These are phyloP conservation scores for Pristionchus entomophagus DNA, from an alignment of 2,888 invertebrate genomes.

Conservation along the genomic window DNA sequence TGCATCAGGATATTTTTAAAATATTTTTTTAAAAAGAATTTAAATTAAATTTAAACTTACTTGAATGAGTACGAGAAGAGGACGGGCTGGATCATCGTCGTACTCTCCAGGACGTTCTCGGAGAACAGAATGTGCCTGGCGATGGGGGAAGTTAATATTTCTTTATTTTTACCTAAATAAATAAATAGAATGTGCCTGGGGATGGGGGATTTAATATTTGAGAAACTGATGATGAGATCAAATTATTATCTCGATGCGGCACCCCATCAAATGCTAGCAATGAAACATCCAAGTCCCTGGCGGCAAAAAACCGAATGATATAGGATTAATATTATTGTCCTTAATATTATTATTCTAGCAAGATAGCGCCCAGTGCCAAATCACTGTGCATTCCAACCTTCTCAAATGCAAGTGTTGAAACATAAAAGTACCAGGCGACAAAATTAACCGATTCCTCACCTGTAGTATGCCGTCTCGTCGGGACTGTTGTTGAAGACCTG, in stretches of 20 bases:
- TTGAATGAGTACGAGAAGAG: constrained; percentile 98
- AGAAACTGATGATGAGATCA: not conserved
- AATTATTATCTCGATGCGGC: too few relatives aligned
- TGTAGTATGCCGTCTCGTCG: constrained; percentile 98
- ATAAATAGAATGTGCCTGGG: constrained; percentile 90
- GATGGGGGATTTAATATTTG: not conserved
- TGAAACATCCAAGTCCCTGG: too few relatives aligned
- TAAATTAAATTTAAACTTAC: too few relatives aligned
- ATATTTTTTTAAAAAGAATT: too few relatives aligned
- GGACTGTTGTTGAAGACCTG: constrained; percentile 98
- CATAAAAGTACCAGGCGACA: not conserved
- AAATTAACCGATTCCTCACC: constrained; percentile 80
- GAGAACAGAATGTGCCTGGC: constrained; percentile 94
- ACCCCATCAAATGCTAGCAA: too few relatives aligned
- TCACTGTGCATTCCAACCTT: too few relatives aligned
- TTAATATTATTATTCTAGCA: too few relatives aligned
- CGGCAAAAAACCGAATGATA: too few relatives aligned
- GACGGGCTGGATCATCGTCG: constrained; percentile 99
- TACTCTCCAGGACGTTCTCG: constrained; percentile 95
- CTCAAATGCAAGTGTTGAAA: not conserved
- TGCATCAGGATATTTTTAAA: too few relatives aligned
- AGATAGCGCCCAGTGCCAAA: not conserved
- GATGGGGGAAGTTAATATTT: not conserved
- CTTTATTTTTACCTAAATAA: not conserved
- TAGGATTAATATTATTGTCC: too few relatives aligned